phyloP scores from a whole-genome alignment of 2,888 invertebrate genomes.

The Eupithecia exiguata region DNA sequence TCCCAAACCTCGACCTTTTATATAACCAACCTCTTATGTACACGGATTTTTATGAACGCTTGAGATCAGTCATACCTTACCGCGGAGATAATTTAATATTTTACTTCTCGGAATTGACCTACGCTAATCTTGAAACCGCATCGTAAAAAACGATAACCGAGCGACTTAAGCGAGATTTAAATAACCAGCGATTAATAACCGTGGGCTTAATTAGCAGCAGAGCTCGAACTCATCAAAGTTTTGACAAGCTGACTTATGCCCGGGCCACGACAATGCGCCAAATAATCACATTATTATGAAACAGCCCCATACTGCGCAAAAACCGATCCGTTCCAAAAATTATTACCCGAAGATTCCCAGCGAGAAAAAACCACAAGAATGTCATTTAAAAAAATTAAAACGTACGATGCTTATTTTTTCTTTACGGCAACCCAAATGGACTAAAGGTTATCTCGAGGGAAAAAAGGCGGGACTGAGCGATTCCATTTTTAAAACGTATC shows the following conservation, averaged over 20 bases:
- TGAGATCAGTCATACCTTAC: constrained; percentile 61
- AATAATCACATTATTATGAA: constrained; percentile 62
- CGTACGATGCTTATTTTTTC: constrained; percentile 78
- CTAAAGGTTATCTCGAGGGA: constrained; percentile 82
- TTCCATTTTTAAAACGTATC: constrained; percentile 84
- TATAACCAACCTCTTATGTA: constrained; percentile 40
- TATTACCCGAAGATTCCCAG: constrained; percentile 78
- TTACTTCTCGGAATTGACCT: constrained; percentile 74
- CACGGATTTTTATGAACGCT: constrained; percentile 33
- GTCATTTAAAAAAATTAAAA: constrained; percentile 83
- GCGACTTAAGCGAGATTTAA: constrained; percentile 69
- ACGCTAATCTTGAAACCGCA: constrained; percentile 74
- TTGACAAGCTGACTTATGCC: constrained; percentile 70
- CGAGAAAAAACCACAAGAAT: constrained; percentile 82
- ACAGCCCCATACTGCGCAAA: constrained; percentile 70
- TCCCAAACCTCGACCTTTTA: constrained; percentile 71
- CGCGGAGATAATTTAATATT: constrained; percentile 60
- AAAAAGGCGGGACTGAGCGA: constrained; percentile 83
- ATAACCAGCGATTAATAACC: constrained; percentile 78
- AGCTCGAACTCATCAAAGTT: constrained; percentile 69
- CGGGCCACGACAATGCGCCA: constrained; percentile 64
- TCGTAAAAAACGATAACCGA: constrained; percentile 74
- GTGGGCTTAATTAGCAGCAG: constrained; percentile 72
- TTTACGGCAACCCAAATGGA: constrained; percentile 79
- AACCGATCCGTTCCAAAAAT: constrained; percentile 71